Conservation (phyloP, 2,888 invertebrate species). For the Drosophila engyochracea region DNA sequence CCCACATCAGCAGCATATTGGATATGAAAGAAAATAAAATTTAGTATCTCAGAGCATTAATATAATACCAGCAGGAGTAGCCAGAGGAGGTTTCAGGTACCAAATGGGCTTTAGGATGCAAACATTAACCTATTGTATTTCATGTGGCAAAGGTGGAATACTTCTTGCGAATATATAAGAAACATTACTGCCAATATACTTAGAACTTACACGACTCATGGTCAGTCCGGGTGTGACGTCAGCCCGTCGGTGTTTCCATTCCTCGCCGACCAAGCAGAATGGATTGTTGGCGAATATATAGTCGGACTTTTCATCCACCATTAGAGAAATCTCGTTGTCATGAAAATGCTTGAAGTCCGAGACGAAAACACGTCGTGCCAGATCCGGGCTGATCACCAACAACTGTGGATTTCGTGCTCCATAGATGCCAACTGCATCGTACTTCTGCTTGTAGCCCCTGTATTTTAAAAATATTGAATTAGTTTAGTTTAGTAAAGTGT, state of each 20-base stretch:
- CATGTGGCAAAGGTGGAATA: too few relatives aligned
- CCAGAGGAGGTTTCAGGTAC: too few relatives aligned
- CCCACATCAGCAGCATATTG: neutral
- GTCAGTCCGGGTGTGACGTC: constrained; percentile 86
- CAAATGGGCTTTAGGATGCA: too few relatives aligned
- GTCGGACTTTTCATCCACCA: constrained; percentile 85
- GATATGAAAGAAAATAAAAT: neutral
- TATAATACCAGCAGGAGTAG: too few relatives aligned
- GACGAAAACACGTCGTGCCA: constrained; percentile 83
- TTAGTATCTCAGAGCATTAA: neutral
- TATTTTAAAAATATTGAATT: neutral
- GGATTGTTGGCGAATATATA: constrained; percentile 86
- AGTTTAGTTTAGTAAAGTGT: too few relatives aligned
- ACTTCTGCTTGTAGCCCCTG: constrained; percentile 61
- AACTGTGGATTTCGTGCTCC: constrained; percentile 81
- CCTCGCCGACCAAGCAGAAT: constrained; percentile 85
- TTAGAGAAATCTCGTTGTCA: constrained; percentile 71
- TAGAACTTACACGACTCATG: constrained; percentile 84
- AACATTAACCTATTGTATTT: too few relatives aligned
- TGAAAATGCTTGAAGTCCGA: constrained; percentile 85
- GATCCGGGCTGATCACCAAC: constrained; percentile 82
- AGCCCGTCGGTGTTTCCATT: constrained; percentile 86
- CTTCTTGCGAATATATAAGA: neutral
- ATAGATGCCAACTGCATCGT: constrained; percentile 85
- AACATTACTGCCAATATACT: neutral